Evolutionary conservation across 2,888 invertebrate species (phyloP).

Genomic region (Hemistola chrysoprasaria): DNA sequence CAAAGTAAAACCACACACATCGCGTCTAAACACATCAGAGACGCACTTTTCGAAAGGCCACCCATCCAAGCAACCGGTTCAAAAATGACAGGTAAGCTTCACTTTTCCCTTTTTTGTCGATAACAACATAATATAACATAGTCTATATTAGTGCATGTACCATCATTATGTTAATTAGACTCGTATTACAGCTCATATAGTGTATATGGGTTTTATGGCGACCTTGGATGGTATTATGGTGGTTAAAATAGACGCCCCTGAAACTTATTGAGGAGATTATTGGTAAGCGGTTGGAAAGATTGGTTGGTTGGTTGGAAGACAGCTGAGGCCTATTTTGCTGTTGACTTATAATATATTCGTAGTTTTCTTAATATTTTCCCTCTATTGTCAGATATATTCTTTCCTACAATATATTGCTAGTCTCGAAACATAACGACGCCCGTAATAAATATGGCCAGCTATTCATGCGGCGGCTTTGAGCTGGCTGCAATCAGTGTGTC

Average conservation of each 20-base stretch:
- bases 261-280: slow-evolving; percentile 10
- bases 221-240: slow-evolving; percentile 31
- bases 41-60: slow-evolving; percentile 1
- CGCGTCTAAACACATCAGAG: slow-evolving; percentile 14
- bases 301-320: no score
- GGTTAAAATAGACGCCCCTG: slow-evolving; percentile 31
- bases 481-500: slow-evolving; percentile 44
- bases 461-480: slow-evolving; percentile 38
- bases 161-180: slow-evolving; percentile 30
- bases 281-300: no score
- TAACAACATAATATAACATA: not conserved
- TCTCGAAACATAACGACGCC: slow-evolving; percentile 14
- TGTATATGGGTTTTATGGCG: slow-evolving; percentile 21
- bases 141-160: not conserved
- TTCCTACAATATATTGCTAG: slow-evolving; percentile 1
- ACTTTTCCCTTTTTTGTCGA: slow-evolving; percentile 4
- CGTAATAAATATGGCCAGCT: slow-evolving; percentile 28
- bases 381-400: slow-evolving; percentile 3
- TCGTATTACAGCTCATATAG: slow-evolving; percentile 32
- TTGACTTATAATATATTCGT: slow-evolving; percentile 6
- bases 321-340: slow-evolving; percentile 8
- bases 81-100: slow-evolving; percentile 25
- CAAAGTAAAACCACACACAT: slow-evolving; percentile 37
- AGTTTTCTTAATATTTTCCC: slow-evolving; percentile 2
- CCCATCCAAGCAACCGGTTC: not conserved